These are phyloP conservation scores for Actinemys pallida DNA, from an alignment of 2,113 vertebrate genomes.

Conservation along the genomic window DNA sequence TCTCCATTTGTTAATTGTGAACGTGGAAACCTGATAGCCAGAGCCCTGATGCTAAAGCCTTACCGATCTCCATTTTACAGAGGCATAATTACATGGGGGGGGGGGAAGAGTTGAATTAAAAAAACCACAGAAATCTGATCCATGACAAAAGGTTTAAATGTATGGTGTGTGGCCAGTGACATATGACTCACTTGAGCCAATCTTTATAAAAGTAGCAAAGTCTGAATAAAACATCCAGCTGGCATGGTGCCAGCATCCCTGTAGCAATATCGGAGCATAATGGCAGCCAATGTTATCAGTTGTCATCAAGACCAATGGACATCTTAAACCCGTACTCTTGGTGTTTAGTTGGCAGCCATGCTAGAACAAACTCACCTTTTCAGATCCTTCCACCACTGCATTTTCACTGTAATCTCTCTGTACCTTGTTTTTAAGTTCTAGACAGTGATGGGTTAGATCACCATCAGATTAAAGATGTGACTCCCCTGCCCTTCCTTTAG, in stretches of 20 bases:
- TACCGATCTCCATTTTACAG: conserved; percentile 59
- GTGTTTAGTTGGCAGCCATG: not conserved
- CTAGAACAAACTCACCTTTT: not conserved
- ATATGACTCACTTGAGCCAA: conserved; percentile 60
- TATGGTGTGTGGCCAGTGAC: conserved; percentile 59
- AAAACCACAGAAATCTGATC: conserved; percentile 31
- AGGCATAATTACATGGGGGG: conserved; percentile 64
- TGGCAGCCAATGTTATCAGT: not conserved
- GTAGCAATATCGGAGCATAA: not conserved
- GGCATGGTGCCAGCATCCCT: conserved; percentile 30
- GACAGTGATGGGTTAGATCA: not conserved
- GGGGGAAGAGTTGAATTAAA: not conserved
- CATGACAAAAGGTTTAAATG: conserved; percentile 47
- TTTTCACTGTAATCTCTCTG: not conserved
- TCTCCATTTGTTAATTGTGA: conserved; percentile 72
- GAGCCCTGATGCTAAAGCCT: conserved; percentile 53
- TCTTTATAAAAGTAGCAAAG: conserved; percentile 44
- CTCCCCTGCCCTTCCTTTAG: rapidly evolving
- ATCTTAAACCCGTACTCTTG: not conserved
- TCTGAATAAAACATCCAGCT: conserved; percentile 37
- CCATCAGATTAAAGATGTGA: rapidly evolving
- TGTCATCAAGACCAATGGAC: conserved; percentile 19
- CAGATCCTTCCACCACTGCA: not conserved
- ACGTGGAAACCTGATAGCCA: conserved; percentile 54
- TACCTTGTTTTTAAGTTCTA: not conserved